Evolutionary conservation across 2,797 vertebrate species (phyloP).

Genomic region (Poeciliopsis paucimaculata): DNA sequence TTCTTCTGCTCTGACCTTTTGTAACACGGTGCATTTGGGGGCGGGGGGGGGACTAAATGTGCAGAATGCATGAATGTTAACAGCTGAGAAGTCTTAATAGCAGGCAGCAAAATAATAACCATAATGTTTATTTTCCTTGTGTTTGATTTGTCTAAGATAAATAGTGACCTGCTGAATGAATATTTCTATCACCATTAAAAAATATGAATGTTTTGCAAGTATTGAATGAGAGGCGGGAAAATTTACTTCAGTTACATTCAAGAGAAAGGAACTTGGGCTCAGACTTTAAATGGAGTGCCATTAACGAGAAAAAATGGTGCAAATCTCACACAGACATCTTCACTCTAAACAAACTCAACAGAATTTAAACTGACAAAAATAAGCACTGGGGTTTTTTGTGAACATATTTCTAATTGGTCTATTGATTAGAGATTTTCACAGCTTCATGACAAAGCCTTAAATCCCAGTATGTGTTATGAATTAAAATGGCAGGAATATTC

Average conservation of each 20-base stretch:
- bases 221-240: not conserved
- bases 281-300: not conserved
- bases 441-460: not conserved
- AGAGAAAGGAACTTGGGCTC: too few relatives aligned
- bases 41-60: not conserved
- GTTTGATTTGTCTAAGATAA: not conserved
- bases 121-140: not conserved
- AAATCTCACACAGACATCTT: not conserved
- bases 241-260: not conserved
- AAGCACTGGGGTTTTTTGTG: not conserved
- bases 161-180: not conserved
- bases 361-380: not conserved
- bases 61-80: conserved; percentile 29
- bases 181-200: not conserved
- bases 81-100: conserved; percentile 23
- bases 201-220: not conserved
- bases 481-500: not conserved
- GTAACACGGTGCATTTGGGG: not conserved
- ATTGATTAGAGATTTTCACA: not conserved
- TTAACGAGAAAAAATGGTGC: not conserved
- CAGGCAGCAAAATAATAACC: conserved; percentile 1
- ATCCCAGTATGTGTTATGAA: not conserved
- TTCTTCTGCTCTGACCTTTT: conserved; percentile 21
- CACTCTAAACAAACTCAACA: not conserved
- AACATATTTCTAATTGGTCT: not conserved